Percentiles rank a stretch among this genome's conserved stretches.
Conservation (phyloP, 2,888 invertebrate genomes). For the Lucinisca nassula region DNA sequence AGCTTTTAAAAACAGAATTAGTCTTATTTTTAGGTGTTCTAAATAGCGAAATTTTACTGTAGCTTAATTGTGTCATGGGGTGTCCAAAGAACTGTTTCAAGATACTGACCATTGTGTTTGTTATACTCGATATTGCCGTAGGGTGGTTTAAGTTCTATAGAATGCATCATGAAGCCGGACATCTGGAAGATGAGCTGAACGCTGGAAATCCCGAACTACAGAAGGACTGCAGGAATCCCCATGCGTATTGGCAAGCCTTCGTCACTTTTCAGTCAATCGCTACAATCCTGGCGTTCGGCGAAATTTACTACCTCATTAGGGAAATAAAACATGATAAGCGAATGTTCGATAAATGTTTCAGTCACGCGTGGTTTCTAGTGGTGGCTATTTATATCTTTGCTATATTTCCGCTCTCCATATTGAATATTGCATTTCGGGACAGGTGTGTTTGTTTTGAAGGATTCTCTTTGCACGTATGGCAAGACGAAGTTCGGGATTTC, state of each 20-base stretch:
- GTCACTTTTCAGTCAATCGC: slow-evolving; percentile 19
- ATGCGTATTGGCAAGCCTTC: slow-evolving; percentile 29
- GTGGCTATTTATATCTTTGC: slow-evolving; percentile 30
- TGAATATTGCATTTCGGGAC: slow-evolving; percentile 37
- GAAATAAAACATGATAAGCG: slow-evolving; percentile 24
- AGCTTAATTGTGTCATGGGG: background rate
- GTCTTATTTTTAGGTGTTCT: too few relatives aligned
- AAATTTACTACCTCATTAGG: slow-evolving; percentile 20
- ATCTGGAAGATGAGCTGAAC: background rate
- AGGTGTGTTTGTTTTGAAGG: slow-evolving; percentile 24
- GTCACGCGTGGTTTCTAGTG: slow-evolving; percentile 15
- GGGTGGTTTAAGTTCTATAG: slow-evolving; percentile 37
- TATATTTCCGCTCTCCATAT: slow-evolving; percentile 29
- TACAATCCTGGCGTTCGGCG: slow-evolving; percentile 10
- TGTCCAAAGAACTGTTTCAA: slow-evolving; percentile 16
- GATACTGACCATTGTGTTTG: slow-evolving; percentile 8
- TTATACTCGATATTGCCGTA: slow-evolving; percentile 20
- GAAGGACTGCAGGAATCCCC: background rate
- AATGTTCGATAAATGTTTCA: slow-evolving; percentile 32
- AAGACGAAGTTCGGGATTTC: slow-evolving; percentile 17
- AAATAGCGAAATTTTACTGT: too few relatives aligned
- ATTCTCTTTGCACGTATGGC: slow-evolving; percentile 26
- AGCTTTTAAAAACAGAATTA: too few relatives aligned
- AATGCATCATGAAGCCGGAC: background rate
- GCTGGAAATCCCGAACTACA: background rate